Evolutionary conservation across 2,113 vertebrate genomes (phyloP).

Genomic region (Conger conger): DNA sequence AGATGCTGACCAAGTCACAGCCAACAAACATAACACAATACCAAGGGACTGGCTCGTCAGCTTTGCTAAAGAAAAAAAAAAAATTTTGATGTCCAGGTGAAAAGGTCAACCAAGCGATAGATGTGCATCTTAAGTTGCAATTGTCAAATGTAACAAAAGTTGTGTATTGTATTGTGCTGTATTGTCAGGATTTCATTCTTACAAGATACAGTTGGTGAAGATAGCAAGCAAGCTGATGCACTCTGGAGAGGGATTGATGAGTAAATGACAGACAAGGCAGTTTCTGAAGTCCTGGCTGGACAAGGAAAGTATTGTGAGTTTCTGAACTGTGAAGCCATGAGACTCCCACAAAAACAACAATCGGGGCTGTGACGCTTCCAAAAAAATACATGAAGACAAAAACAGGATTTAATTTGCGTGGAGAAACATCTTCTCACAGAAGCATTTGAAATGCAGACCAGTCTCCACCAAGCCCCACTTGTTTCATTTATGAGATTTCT

Average conservation of each 20-base stretch:
- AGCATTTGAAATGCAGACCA: slow-evolving; percentile 31
- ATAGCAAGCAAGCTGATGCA: neutral
- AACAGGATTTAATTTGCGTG: neutral
- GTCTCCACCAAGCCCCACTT: slow-evolving; percentile 52
- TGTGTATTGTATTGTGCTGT: neutral
- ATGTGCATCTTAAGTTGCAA: neutral
- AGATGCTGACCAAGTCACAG: slow-evolving; percentile 58
- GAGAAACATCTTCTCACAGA: neutral
- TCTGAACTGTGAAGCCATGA: neutral
- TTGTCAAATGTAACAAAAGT: too few relatives aligned
- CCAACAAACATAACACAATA: slow-evolving; percentile 22
- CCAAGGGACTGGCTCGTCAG: slow-evolving; percentile 34
- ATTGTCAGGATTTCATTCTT: neutral
- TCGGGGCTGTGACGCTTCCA: neutral
- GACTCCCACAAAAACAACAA: neutral
- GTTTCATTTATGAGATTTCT: slow-evolving; percentile 42
- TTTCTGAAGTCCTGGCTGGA: neutral
- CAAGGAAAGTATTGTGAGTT: neutral
- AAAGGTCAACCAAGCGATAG: neutral
- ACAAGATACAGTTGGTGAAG: slow-evolving; percentile 6
- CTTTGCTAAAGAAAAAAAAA: neutral
- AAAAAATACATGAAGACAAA: neutral
- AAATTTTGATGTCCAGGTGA: neutral
- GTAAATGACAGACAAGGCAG: neutral
- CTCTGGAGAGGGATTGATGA: neutral